Percentiles rank a stretch among this genome's conserved stretches.
Conservation (phyloP, 1,140 invertebrate species). For the Pentalonia nigronervosa region DNA sequence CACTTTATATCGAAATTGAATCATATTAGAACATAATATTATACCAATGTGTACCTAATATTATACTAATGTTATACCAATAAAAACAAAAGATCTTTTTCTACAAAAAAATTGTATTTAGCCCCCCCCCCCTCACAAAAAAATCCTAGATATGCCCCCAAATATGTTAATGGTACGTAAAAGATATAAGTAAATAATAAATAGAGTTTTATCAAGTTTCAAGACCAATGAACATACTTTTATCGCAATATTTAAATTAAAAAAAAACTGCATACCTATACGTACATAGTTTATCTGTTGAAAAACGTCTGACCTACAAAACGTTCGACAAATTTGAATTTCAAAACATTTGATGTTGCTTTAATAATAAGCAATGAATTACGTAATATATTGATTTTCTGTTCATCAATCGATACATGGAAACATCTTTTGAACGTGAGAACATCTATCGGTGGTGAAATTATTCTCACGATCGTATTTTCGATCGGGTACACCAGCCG, state of each 20-base stretch:
- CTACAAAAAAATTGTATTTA: no score
- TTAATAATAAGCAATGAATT: background rate
- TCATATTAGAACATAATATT: no score
- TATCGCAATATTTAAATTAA: background rate
- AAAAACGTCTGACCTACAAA: background rate
- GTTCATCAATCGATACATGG: background rate
- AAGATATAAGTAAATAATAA: background rate
- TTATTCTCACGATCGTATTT: slow-evolving; percentile 10
- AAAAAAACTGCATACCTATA: background rate
- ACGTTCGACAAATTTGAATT: background rate
- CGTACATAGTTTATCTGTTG: background rate
- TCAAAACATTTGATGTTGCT: background rate
- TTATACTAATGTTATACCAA: no score
- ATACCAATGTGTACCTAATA: no score
- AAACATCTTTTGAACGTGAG: slow-evolving; percentile 5
- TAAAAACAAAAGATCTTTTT: no score
- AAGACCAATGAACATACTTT: background rate
- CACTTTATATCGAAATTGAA: no score
- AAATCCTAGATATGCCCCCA: no score
- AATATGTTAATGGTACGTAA: no score
- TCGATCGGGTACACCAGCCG: background rate
- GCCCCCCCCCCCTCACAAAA: no score
- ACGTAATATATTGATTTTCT: background rate
- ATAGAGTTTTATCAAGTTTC: background rate
- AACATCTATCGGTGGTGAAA: background rate